Evolutionary conservation across 2,888 invertebrate species (phyloP), one percentile per base, ranked within the genome.

Genomic region (Hypena proboscidalis): DNA sequence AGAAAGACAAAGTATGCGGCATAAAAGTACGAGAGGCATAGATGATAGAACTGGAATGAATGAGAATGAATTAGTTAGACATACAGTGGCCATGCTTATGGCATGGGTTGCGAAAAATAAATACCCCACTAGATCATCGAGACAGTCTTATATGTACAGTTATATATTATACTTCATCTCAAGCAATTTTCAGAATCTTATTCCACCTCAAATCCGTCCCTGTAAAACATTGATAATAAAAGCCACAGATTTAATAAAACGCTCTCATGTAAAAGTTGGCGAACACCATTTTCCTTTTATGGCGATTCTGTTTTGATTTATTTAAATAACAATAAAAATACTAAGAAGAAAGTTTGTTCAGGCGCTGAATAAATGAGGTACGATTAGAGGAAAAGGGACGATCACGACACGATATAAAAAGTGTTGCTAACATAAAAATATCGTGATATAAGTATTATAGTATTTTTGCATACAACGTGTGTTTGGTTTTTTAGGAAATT

Each of bases 301-400:
- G 53, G 43, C 45, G 45, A 52, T 63, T 62, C 59, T 58, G 60
- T 65, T 56, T 13, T 68, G 63, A 60, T 59, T 49, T 60, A 70
- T 72, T 71, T 69, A 68, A 72, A 70, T 61, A 69, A 70, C 54
- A 72, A 70, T 67, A 68, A 70, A 66, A 64, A 64, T 44, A 58
- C 34, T 41, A n/a, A 45, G 37, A 51, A 48, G 50, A 57, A 59
- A 58, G 46, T 67, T 52, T 38, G 34, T 38, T 15, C 14, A 0
- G 14, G 14, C 43, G 34, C 34, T 14, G 58, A 35, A 43, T 45
- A 27, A 30, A 23, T 34, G 30, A 29, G 13, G 2, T 14, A 2
- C 1, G 5, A 41, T 44, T 40, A 35, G 0, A 20, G 3, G 10
- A 1, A 3, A 27, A 49, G 53, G 34, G 4, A 40, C 45, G 30